Evolutionary conservation across 2,888 invertebrate species (phyloP), one percentile per base, ranked within the genome.

Genomic region (Scaptomyza parva): DNA sequence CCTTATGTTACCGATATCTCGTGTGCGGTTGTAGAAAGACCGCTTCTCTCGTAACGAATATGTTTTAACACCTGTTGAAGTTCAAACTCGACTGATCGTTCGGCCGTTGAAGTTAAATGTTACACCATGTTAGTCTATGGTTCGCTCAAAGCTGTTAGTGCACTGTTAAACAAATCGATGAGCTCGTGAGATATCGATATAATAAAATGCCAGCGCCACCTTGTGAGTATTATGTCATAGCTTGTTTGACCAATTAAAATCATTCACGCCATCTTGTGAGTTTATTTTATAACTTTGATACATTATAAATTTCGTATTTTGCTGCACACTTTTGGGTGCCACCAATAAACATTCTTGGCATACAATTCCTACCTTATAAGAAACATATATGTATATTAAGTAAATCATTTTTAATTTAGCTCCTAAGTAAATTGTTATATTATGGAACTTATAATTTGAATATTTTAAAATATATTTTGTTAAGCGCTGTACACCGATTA

Each of bases 11-110:
- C 80, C 80, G 77, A 76, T 63, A 28, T 79, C 40, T 76, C 76
- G 77, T 69, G 40, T 65, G 50, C 67, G 65, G 50, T 18, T 37
- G 52, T 37, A 41, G 9, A 35, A 66, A 14, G 45, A 41, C 77
- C 76, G 68, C 60, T 63, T 61, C 43, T 57, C 63, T 69, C 69
- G 61, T 55, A 69, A 44, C 72, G 59, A 58, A 44, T 59, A 45
- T 57, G 78, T 70, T 75, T 48, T 68, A 88, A 88, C 85, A 88
- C 85, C 85, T 85, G 85, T 85, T 87, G 85, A 75, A 81, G 78
- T 83, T 86, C 53, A 61, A 88, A 78, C 69, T 58, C 71, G 74
- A 88, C 84, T 84, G 88, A 71, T 67, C 64, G 64, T 22, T 44
- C 47, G 18, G 35, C 52, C 24, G 76, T 44, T 48, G 51, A 76